Evolutionary conservation across 2,797 vertebrate species (phyloP).

Genomic region (Alca torda): DNA sequence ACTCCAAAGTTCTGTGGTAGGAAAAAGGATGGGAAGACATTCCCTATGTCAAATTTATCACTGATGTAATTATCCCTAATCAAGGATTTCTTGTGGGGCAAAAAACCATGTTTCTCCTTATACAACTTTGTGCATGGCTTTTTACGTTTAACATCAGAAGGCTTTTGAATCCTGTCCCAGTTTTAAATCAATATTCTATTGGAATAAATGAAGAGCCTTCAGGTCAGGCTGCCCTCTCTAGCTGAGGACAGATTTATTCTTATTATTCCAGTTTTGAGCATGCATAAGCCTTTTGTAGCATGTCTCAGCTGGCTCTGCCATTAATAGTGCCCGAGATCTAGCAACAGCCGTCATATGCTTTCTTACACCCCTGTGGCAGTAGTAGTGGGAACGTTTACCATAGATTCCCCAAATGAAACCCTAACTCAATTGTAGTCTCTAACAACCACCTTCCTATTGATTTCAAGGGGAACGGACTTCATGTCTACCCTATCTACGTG

Average conservation of each 20-base stretch:
- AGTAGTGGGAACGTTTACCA: not conserved
- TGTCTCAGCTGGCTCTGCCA: not conserved
- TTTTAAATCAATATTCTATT: not conserved
- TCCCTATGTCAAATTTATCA: not conserved
- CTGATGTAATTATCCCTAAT: not conserved
- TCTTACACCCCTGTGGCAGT: not conserved
- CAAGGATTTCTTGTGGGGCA: not conserved
- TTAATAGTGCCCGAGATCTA: not conserved
- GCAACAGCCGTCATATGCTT: fast-evolving
- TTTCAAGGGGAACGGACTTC: not conserved
- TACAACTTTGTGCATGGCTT: not conserved
- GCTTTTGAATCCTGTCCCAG: not conserved
- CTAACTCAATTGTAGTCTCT: not conserved
- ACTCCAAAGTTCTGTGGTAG: not conserved
- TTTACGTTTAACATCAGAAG: not conserved
- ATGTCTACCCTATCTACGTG: not conserved
- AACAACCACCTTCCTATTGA: not conserved
- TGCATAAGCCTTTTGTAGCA: not conserved
- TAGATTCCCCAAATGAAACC: not conserved
- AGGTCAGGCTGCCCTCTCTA: not conserved
- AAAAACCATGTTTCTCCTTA: not conserved
- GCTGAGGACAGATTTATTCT: not conserved
- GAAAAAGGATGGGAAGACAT: not conserved
- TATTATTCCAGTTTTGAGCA: not conserved
- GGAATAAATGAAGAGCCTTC: not conserved